These are phyloP conservation scores for Atrina japonica DNA, from an alignment of 2,888 invertebrate genomes.

Conservation along the genomic window DNA sequence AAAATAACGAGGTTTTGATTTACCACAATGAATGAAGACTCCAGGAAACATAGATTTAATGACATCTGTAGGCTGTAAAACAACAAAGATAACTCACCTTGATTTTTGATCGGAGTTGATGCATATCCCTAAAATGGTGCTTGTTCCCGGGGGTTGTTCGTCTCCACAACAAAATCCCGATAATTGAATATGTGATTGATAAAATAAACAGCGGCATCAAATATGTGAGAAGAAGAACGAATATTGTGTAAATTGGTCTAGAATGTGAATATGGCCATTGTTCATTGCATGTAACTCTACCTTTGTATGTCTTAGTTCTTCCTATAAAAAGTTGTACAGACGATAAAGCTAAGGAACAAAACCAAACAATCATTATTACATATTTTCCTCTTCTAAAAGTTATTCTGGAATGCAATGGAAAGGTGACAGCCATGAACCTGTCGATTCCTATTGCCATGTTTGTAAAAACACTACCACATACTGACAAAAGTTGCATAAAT, in stretches of 20 bases:
- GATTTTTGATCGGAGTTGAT: conserved; percentile 79
- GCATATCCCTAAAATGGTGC: conserved; percentile 79
- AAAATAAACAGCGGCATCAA: conserved; percentile 80
- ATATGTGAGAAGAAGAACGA: conserved; percentile 73
- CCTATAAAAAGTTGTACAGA: conserved; percentile 79
- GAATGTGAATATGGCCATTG: conserved; percentile 70
- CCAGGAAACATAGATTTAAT: too few relatives aligned
- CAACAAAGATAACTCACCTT: too few relatives aligned
- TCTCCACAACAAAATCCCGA: conserved; percentile 81
- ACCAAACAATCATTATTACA: conserved; percentile 81
- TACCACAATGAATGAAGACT: too few relatives aligned
- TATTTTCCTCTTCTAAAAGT: conserved; percentile 79
- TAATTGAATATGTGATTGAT: conserved; percentile 80
- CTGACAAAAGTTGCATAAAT: conserved; percentile 81
- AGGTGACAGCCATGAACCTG: conserved; percentile 76
- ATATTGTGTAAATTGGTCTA: conserved; percentile 66
- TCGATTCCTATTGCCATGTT: conserved; percentile 82
- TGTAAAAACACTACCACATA: conserved; percentile 81
- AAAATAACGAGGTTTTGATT: too few relatives aligned
- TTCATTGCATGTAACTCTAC: conserved; percentile 64
- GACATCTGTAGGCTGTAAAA: too few relatives aligned
- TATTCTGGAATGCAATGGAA: conserved; percentile 74
- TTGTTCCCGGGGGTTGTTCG: conserved; percentile 81
- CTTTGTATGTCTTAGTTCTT: conserved; percentile 42
- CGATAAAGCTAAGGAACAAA: conserved; percentile 77